phyloP scores from a whole-genome alignment of 64 coral and sea anemone genomes.

The Acropora yongei region DNA sequence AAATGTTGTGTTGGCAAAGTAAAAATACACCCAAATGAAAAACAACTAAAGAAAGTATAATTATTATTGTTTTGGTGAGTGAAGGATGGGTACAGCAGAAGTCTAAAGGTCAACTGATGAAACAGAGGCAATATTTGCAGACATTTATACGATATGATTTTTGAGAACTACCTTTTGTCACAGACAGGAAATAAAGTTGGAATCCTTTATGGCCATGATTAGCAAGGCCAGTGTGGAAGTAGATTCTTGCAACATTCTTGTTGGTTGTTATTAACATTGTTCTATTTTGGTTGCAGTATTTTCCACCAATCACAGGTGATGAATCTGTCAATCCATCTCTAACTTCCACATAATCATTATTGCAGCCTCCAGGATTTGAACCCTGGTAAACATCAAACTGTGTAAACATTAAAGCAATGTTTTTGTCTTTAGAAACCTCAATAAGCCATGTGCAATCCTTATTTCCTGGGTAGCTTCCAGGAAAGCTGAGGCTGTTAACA shows the following conservation, averaged over 20 bases:
- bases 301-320: constrained; percentile 31
- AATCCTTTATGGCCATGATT: constrained; percentile 47
- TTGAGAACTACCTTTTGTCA: constrained; percentile 18
- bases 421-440: constrained; percentile 5
- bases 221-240: constrained; percentile 49
- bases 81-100: no score
- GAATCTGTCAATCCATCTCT: constrained; percentile 43
- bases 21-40: no score
- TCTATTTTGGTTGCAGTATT: constrained; percentile 54
- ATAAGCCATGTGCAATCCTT: constrained; percentile 86
- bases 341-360: constrained; percentile 50
- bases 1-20: no score
- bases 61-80: no score
- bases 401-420: constrained; percentile 61
- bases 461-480: constrained; percentile 44
- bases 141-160: background rate
- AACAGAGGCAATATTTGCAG: no score
- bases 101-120: no score
- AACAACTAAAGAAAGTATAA: no score
- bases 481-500: constrained; percentile 69
- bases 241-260: constrained; percentile 24
- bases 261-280: constrained; percentile 11
- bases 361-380: background rate
- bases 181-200: constrained; percentile 24
- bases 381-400: constrained; percentile 72